These are phyloP conservation scores for Enteromius fasciolatus DNA, from an alignment of 2,797 vertebrate genomes.

Conservation along the genomic window DNA sequence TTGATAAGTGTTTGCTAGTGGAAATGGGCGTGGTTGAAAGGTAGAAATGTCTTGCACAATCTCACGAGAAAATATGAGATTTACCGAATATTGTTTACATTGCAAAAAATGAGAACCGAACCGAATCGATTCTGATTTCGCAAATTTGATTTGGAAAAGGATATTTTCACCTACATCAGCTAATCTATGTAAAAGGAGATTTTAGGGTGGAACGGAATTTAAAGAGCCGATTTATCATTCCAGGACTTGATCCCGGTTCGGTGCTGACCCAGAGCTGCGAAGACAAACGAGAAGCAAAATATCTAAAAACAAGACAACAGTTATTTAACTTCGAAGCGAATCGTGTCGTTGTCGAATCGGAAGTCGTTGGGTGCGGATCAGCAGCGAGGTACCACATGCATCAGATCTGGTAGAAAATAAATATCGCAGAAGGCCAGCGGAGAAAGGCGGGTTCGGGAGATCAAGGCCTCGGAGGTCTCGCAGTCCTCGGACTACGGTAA, in stretches of 20 bases:
- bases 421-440: constrained; percentile 62
- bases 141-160: constrained; percentile 63
- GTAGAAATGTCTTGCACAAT: constrained; percentile 75
- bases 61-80: constrained; percentile 94
- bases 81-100: constrained; percentile 94
- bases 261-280: constrained; percentile 47
- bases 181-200: constrained; percentile 56
- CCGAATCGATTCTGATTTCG: constrained; percentile 89
- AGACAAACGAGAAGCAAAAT: constrained; percentile 29
- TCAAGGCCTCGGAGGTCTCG: constrained; percentile 75
- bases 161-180: constrained; percentile 65
- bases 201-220: constrained; percentile 55
- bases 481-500: constrained; percentile 59
- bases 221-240: constrained; percentile 33
- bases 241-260: constrained; percentile 48
- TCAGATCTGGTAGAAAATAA: constrained; percentile 68
- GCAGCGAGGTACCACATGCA: constrained; percentile 58
- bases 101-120: constrained; percentile 84
- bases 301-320: constrained; percentile 24
- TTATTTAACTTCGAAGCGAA: constrained; percentile 62
- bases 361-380: constrained; percentile 62
- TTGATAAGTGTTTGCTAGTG: constrained; percentile 39
- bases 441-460: constrained; percentile 70
- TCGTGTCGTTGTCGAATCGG: background rate
- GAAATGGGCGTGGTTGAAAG: constrained; percentile 69